A percentile compares a stretch with the other conserved stretches of the same genome.
Evolutionary conservation across 2,888 invertebrate genomes (phyloP).

Genomic region (Thecophora atra): DNA sequence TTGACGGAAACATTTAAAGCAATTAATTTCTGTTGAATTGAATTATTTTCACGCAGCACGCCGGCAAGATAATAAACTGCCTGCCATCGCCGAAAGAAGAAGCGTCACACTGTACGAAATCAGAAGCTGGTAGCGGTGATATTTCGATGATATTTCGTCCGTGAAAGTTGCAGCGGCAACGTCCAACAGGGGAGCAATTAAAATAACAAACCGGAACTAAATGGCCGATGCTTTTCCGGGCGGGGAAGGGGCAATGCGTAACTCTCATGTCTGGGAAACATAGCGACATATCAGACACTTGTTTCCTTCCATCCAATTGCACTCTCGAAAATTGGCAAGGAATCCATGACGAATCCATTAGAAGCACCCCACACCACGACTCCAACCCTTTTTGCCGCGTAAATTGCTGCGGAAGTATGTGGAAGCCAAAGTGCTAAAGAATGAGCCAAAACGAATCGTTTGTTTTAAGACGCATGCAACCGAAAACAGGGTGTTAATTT

Average conservation of each 20-base stretch:
- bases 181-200: conserved; percentile 62
- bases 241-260: conserved; percentile 5
- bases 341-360: conserved; percentile 26
- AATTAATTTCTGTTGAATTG: conserved; percentile 25
- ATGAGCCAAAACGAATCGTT: background rate
- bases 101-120: background rate
- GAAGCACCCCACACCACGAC: background rate
- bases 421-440: background rate
- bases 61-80: background rate
- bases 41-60: conserved; percentile 9
- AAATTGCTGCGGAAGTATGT: background rate
- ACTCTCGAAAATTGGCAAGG: conserved; percentile 28
- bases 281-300: conserved; percentile 11
- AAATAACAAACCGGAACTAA: conserved; percentile 44
- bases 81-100: background rate
- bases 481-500: too few relatives aligned
- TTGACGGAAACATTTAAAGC: conserved; percentile 21
- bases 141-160: conserved; percentile 23
- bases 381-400: conserved; percentile 7
- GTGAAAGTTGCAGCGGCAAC: conserved; percentile 45
- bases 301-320: conserved; percentile 1
- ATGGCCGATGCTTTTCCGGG: background rate
- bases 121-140: background rate
- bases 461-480: too few relatives aligned
- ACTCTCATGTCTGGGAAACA: conserved; percentile 12